Evolutionary conservation across 2,113 vertebrate genomes (phyloP).

Genomic region (Addax nasomaculatus): DNA sequence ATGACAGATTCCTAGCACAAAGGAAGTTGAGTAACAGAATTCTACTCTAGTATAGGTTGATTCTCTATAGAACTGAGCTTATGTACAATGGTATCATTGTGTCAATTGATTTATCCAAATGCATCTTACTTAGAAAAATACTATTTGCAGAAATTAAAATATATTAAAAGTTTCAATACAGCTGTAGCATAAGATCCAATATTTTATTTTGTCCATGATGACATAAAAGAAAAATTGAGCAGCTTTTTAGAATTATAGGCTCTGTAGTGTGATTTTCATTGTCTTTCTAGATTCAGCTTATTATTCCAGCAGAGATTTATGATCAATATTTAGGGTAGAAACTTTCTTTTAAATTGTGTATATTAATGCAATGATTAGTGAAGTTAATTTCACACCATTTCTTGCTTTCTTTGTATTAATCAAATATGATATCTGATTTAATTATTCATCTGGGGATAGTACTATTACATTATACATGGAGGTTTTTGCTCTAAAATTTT

Average conservation of each 20-base stretch:
- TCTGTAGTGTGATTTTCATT: neutral
- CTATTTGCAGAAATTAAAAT: neutral
- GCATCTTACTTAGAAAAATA: constrained; percentile 13
- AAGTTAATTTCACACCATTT: neutral
- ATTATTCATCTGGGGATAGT: neutral
- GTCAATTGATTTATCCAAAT: neutral
- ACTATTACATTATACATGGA: neutral
- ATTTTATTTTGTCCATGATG: constrained; percentile 4
- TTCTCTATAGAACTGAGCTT: neutral
- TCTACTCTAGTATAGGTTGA: neutral
- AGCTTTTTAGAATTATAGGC: neutral
- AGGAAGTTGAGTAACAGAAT: neutral
- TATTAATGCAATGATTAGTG: neutral
- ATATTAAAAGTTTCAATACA: neutral
- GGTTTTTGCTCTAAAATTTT: neutral
- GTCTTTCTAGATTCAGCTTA: neutral
- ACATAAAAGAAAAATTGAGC: constrained; percentile 11
- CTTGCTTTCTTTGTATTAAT: neutral
- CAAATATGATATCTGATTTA: neutral
- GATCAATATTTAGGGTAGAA: neutral
- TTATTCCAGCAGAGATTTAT: neutral
- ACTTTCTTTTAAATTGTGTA: neutral
- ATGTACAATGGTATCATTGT: neutral
- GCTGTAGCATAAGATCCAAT: neutral
- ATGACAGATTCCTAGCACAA: neutral